Evolutionary conservation across 2,888 invertebrate species (phyloP), one percentile per base, ranked within the genome.

Genomic region (Aphodius sticticus): DNA sequence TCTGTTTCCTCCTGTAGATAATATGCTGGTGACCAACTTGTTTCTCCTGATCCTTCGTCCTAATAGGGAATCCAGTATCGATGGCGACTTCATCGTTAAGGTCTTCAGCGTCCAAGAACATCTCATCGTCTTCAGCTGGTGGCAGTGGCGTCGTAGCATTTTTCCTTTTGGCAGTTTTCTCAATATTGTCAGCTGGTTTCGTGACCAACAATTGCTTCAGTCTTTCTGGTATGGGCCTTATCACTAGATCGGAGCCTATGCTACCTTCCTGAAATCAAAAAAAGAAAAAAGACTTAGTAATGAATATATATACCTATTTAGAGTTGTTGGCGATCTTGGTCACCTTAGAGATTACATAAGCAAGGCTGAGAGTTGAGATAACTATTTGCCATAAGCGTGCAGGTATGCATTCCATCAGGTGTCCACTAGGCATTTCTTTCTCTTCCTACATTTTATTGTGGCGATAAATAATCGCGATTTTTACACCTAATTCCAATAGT

Each of bases 221-320:
- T 81, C 95, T 92, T 84, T 93, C 91, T 75, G 97, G 97, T 82
- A 97, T 91, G 81, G 97, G 97, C 85, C 95, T 93, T 87, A 98
- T 96, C 84, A 97, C 95, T 87, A 97, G 90, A 86, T 96, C 95
- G 88, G 95, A 93, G 82, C 97, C 97, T 84, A 98, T 96, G 85
- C 96, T 96, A 84, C 97, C 97, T 90, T 97, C 96, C 97, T 97
- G 91, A 76, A 84, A 84, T 15, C 26, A 76, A 76, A 78, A 71
- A 78, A 69, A 77, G 14, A 6, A 71, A 14, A 71, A 71, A 15
- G 0, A 71, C n/a, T 15, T 15, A 71, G 15, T 26, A 71, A 14
- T 6, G 12, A 12, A 35, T 71, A 71, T 72, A 72, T 72, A n/a
- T n/a, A n/a, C n/a, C n/a, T n/a, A 16, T 35, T 35, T 35, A 72